phyloP scores from a whole-genome alignment of 2,113 vertebrate genomes.

The Zingel zingel region DNA sequence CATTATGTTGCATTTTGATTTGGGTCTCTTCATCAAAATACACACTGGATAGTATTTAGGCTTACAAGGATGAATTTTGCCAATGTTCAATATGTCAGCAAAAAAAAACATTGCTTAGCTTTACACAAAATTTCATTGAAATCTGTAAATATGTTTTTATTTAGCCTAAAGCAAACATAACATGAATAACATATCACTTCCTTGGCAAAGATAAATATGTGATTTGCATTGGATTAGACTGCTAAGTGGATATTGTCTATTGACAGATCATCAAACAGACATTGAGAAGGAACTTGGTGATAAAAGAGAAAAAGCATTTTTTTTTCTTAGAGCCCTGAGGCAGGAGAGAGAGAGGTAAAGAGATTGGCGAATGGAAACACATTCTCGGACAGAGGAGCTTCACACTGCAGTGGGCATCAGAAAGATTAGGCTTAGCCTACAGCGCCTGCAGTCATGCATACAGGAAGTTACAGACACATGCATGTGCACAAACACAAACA shows the following conservation, averaged over 20 bases:
- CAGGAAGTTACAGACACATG: slow-evolving; percentile 18
- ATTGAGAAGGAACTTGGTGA: not conserved
- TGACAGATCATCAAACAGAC: slow-evolving; percentile 1
- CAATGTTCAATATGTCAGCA: not conserved
- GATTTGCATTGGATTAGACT: not conserved
- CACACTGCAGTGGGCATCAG: slow-evolving; percentile 66
- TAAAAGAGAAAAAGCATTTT: slow-evolving; percentile 4
- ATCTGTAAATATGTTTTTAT: not conserved
- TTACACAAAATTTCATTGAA: not conserved
- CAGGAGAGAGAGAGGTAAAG: slow-evolving; percentile 27
- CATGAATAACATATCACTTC: not conserved
- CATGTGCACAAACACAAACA: slow-evolving; percentile 18
- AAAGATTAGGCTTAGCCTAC: slow-evolving; percentile 57
- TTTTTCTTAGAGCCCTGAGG: slow-evolving; percentile 22
- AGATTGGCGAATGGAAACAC: slow-evolving; percentile 56
- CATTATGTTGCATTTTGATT: not conserved
- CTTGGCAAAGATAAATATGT: not conserved
- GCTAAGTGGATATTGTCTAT: not conserved
- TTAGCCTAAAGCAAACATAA: not conserved
- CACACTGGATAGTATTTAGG: not conserved
- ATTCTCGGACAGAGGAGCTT: slow-evolving; percentile 53
- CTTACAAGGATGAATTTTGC: not conserved
- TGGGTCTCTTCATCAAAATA: slow-evolving; percentile 1
- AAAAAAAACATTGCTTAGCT: not conserved
- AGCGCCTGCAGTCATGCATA: slow-evolving; percentile 60